Conservation (phyloP, 2,797 vertebrate species). For the Clarias laeviceps region DNA sequence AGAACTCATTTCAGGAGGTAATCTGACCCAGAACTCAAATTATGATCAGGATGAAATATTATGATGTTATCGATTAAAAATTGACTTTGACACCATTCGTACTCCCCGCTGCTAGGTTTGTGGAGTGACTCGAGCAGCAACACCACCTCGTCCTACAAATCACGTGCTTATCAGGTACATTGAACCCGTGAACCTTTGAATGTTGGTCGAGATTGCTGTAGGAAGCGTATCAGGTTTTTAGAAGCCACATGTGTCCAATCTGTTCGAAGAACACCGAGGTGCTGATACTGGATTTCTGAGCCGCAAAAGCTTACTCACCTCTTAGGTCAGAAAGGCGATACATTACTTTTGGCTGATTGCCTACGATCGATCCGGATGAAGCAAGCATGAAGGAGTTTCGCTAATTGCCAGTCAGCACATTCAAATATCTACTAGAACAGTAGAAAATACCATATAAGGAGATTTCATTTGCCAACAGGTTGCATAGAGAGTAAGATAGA, state of each 20-base stretch:
- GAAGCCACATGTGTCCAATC: not conserved
- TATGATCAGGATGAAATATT: not conserved
- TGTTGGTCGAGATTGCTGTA: not conserved
- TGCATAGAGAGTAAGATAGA: not conserved
- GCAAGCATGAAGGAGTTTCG: not conserved
- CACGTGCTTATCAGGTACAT: constrained; percentile 16
- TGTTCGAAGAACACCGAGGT: not conserved
- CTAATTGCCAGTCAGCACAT: not conserved
- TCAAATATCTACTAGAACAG: not conserved
- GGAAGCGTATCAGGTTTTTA: not conserved
- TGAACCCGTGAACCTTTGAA: constrained; percentile 32
- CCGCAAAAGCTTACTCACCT: not conserved
- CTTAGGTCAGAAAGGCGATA: not conserved
- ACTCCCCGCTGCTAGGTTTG: too few relatives aligned
- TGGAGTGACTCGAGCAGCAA: not conserved
- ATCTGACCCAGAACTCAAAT: not conserved
- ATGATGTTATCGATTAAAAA: not conserved
- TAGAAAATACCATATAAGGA: not conserved
- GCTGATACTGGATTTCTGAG: not conserved
- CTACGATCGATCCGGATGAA: constrained; percentile 2
- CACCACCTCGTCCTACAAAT: not conserved
- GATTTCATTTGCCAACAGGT: not conserved
- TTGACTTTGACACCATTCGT: not conserved
- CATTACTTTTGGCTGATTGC: not conserved
- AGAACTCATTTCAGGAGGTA: not conserved